Conservation (phyloP, 2,113 vertebrate species). For the Microtus oregoni region DNA sequence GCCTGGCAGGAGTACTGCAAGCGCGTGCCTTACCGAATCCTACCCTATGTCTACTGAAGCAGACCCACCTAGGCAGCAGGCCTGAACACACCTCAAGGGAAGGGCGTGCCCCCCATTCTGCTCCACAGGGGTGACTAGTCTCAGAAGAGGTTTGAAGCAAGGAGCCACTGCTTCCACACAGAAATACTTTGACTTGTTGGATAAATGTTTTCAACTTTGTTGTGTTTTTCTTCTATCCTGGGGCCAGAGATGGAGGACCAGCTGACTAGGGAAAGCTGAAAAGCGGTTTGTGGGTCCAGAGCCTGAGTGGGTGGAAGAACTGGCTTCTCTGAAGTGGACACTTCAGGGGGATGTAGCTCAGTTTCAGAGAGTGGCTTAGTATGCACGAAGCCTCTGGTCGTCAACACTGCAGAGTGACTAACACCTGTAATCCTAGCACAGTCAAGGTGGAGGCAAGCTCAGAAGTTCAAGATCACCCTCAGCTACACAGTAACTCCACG, state of each 20-base stretch:
- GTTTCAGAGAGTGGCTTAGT: not conserved
- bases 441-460: not conserved
- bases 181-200: not conserved
- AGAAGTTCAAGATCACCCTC: not conserved
- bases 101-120: not conserved
- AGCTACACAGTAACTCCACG: not conserved
- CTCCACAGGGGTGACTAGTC: not conserved
- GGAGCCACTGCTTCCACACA: not conserved
- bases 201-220: constrained; percentile 61
- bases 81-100: not conserved
- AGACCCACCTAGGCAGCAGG: not conserved
- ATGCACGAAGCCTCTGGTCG: not conserved
- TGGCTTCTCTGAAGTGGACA: not conserved
- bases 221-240: not conserved
- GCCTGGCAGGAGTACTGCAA: constrained; percentile 93
- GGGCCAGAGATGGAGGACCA: not conserved
- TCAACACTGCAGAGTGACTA: not conserved
- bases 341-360: not conserved
- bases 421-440: not conserved
- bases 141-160: not conserved
- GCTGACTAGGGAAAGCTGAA: not conserved
- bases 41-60: constrained; percentile 92
- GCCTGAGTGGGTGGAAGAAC: too few species aligned
- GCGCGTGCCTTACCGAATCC: constrained; percentile 92
- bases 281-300: not conserved